phyloP scores from a whole-genome alignment of 92 coral and sea anemone species.

The Hydrozoanthus gracilis region DNA sequence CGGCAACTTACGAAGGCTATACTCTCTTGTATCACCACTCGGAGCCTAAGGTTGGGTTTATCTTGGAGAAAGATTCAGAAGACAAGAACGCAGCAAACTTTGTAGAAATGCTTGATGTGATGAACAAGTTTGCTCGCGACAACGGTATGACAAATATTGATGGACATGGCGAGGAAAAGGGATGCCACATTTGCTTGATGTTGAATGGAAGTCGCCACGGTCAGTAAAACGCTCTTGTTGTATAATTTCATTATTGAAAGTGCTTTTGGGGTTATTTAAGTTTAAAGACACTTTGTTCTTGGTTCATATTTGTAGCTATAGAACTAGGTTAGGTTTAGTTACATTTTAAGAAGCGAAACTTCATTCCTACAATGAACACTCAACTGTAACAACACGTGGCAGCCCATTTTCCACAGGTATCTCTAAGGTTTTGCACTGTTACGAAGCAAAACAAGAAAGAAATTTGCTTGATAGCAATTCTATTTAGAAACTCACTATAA shows the following conservation, averaged over 20 bases:
- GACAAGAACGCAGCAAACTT: slow-evolving; percentile 21
- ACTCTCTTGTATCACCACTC: slow-evolving; percentile 66
- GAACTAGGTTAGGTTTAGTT: neutral
- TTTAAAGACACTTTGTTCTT: neutral
- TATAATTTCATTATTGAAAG: neutral
- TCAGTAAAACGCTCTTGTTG: slow-evolving; percentile 33
- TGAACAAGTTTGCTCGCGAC: slow-evolving; percentile 66
- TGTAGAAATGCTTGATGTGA: slow-evolving; percentile 57
- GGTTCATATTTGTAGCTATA: neutral
- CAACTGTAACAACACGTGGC: neutral
- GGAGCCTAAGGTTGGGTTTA: slow-evolving; percentile 83
- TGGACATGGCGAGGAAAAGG: slow-evolving; percentile 52
- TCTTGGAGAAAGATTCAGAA: slow-evolving; percentile 45
- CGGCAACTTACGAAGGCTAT: slow-evolving; percentile 28
- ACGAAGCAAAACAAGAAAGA: neutral
- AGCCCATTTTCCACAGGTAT: neutral
- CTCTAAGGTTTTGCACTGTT: neutral
- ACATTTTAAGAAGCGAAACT: neutral
- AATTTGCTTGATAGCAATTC: neutral
- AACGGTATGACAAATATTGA: slow-evolving; percentile 64
- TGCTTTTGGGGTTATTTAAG: slow-evolving; percentile 39
- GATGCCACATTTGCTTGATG: slow-evolving; percentile 83
- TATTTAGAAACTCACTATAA: neutral
- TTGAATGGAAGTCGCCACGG: slow-evolving; percentile 53
- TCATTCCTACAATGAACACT: neutral